Evolutionary conservation across 2,888 invertebrate species (phyloP), one percentile per base, ranked within the genome.

Genomic region (Calameuta pallipes): DNA sequence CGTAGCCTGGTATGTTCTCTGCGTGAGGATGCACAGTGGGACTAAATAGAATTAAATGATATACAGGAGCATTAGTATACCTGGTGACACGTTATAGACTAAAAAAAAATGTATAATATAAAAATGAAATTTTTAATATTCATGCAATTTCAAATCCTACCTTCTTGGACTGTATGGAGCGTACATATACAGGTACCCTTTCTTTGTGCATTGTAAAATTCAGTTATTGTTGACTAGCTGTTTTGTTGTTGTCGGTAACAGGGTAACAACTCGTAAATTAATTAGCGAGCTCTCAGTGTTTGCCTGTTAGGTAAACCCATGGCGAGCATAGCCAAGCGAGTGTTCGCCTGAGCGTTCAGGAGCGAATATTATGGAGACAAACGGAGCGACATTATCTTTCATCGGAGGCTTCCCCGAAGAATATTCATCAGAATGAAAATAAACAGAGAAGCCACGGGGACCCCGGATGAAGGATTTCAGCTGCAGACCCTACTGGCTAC

Each of bases 181-280:
- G 9, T 23, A 9, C 9, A 9, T 23, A 9, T 9, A 56, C 4
- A 15, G 37, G 37, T 37, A 15, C 4, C 13, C 37, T 37, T 4
- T 37, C 37, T 37, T 4, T 82, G 77, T 31, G 6, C 36, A 69
- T 74, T 68, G 74, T 77, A 79, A 79, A 82, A 56, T 56, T 56
- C 56, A 56, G 9, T 56, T 56, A 15, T 23, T 23, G 56, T 56
- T 23, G 56, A 56, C 56, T 23, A 23, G 9, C 2, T 23, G 23
- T 23, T 31, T 80, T 78, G 82, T 83, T 81, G 85, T 83, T 79
- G 82, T 80, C 78, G 33, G 84, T 80, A 85, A 85, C 83, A 82
- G 82, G 80, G 85, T 84, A 83, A 86, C 86, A 87, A 86, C 86
- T 86, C 87, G 85, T 87, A 85, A 86, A 86, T 86, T 86, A 86